These are phyloP conservation scores for Diogma glabrata DNA, from an alignment of 2,888 invertebrate genomes.

Conservation along the genomic window DNA sequence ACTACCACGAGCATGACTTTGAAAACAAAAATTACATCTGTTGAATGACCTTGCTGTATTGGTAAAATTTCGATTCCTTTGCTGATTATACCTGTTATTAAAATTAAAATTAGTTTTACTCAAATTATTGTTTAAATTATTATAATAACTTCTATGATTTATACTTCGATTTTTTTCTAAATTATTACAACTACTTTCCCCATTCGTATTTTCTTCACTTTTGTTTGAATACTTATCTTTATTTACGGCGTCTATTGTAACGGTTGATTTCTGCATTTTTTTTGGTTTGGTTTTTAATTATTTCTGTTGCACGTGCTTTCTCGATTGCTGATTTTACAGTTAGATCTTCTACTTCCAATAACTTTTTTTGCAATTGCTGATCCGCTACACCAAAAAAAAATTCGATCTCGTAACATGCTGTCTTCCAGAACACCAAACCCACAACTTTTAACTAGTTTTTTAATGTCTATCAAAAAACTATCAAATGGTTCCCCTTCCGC, in stretches of 20 bases:
- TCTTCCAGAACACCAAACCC: constrained; percentile 6
- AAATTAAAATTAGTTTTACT: too few species aligned
- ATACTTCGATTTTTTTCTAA: neutral
- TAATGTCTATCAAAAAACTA: constrained; percentile 12
- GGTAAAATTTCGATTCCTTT: too few species aligned
- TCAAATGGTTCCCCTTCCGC: constrained; percentile 11
- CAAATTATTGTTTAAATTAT: neutral
- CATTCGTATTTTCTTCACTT: too few species aligned
- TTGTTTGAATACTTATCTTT: too few species aligned
- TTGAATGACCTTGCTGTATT: neutral
- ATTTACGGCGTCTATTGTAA: too few species aligned
- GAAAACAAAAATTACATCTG: neutral
- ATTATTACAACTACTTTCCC: neutral
- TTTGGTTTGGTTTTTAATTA: neutral
- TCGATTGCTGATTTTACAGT: constrained; percentile 3
- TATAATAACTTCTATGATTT: neutral
- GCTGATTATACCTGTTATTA: too few species aligned
- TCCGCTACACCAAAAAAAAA: constrained; percentile 10
- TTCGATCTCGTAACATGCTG: constrained; percentile 9
- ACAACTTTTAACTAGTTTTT: constrained; percentile 9
- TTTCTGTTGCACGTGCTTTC: neutral
- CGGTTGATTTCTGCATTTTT: neutral
- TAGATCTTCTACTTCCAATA: constrained; percentile 4
- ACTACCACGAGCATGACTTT: neutral
- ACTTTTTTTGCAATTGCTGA: constrained; percentile 7